These are phyloP conservation scores for Drosophila diplacantha DNA, from an alignment of 2,888 invertebrate genomes.

Conservation along the genomic window DNA sequence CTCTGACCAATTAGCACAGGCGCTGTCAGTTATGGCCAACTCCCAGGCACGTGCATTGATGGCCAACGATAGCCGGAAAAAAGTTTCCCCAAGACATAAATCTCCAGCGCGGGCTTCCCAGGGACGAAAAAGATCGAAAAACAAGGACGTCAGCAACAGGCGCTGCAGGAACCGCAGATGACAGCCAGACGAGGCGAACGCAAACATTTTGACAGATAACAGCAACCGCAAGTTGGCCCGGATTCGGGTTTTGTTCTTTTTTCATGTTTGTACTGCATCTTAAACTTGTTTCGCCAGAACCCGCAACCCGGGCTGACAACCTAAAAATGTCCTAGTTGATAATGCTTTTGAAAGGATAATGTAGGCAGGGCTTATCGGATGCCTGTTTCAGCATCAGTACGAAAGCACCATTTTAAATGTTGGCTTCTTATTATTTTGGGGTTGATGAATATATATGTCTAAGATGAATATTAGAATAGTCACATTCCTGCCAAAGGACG, in stretches of 20 bases:
- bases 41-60: slow-evolving; percentile 63
- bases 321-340: not conserved
- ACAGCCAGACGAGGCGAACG: slow-evolving; percentile 18
- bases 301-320: not conserved
- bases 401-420: not conserved
- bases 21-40: slow-evolving; percentile 50
- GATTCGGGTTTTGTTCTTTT: not conserved
- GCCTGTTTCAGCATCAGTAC: not conserved
- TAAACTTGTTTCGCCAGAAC: slow-evolving; percentile 2
- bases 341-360: not conserved
- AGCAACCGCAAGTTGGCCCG: slow-evolving; percentile 8
- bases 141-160: slow-evolving; percentile 62
- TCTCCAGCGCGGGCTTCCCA: slow-evolving; percentile 43
- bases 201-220: slow-evolving; percentile 25
- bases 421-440: no score
- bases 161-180: slow-evolving; percentile 31
- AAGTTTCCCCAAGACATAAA: slow-evolving; percentile 54
- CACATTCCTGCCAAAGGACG: not conserved
- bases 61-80: slow-evolving; percentile 38
- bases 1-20: slow-evolving; percentile 54
- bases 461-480: not conserved
- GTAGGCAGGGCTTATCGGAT: not conserved
- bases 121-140: slow-evolving; percentile 32
- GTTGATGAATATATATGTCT: not conserved
- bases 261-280: slow-evolving; percentile 11